phyloP scores from a whole-genome alignment of 1,140 invertebrate genomes.

The Temnothorax longispinosus region DNA sequence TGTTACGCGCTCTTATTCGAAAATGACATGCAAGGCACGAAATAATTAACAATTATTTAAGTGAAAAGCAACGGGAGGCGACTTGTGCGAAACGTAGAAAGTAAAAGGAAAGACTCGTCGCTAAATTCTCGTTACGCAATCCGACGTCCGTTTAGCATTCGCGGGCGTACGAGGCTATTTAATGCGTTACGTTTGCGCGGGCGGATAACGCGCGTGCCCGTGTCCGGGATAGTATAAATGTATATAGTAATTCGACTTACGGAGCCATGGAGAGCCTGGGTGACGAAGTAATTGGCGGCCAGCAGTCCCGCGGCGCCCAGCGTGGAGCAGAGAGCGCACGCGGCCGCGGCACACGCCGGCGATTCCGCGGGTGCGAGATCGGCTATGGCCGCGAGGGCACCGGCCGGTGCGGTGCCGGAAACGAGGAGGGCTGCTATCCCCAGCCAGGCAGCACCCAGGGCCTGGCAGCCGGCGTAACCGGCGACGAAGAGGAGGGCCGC shows the following conservation, averaged over 20 bases:
- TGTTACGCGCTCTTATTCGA: not conserved
- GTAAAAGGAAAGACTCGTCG: not conserved
- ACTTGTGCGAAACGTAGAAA: not conserved
- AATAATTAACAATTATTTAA: not conserved
- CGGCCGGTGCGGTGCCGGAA: constrained; percentile 87
- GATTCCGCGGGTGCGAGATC: constrained; percentile 87
- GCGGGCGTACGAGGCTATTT: not conserved
- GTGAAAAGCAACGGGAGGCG: not conserved
- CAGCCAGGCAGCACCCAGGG: constrained; percentile 87
- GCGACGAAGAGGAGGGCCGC: constrained; percentile 87
- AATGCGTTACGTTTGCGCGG: constrained; percentile 12
- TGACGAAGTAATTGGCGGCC: constrained; percentile 88
- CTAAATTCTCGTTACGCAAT: constrained; percentile 5
- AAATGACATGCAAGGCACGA: not conserved
- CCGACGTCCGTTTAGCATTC: not conserved
- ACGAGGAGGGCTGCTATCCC: constrained; percentile 87
- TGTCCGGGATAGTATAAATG: not conserved
- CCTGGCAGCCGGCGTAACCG: constrained; percentile 88
- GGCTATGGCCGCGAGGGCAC: constrained; percentile 86
- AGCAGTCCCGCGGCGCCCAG: constrained; percentile 87
- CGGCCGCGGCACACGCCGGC: constrained; percentile 85
- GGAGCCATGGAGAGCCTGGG: constrained; percentile 87
- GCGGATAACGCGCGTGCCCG: not conserved
- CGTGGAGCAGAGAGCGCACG: constrained; percentile 87
- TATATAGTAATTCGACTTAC: constrained; percentile 80